phyloP scores from a whole-genome alignment of 2,888 invertebrate genomes.

The Scaptomyza flava region DNA sequence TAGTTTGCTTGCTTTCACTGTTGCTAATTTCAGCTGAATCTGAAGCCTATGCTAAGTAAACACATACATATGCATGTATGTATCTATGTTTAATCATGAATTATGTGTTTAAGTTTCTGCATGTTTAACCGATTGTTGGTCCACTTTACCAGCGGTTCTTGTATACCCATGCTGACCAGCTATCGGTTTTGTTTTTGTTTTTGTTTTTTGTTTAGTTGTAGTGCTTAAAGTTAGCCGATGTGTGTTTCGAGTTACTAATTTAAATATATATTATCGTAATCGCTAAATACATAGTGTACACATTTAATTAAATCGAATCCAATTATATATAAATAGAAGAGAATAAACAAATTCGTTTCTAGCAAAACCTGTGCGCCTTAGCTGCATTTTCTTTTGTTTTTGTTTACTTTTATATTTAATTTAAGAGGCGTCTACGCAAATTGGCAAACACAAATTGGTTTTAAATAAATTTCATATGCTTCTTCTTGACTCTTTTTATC shows the following conservation, averaged over 20 bases:
- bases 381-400: slow-evolving; percentile 5
- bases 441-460: slow-evolving; percentile 46
- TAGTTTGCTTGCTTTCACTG: slow-evolving; percentile 36
- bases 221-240: slow-evolving; percentile 56
- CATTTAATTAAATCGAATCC: slow-evolving; percentile 35
- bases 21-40: slow-evolving; percentile 32
- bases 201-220: slow-evolving; percentile 26
- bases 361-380: slow-evolving; percentile 80
- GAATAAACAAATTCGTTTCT: slow-evolving; percentile 83
- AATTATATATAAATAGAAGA: slow-evolving; percentile 42
- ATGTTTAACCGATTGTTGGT: slow-evolving; percentile 81
- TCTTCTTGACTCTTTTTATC: slow-evolving; percentile 56
- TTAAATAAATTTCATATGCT: slow-evolving; percentile 49
- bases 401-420: too few species aligned
- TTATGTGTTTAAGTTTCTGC: slow-evolving; percentile 28
- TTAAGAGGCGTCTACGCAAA: slow-evolving; percentile 23
- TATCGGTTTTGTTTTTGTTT: slow-evolving; percentile 55
- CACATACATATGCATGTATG: slow-evolving; percentile 5
- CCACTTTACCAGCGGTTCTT: slow-evolving; percentile 83
- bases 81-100: slow-evolving; percentile 18
- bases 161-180: slow-evolving; percentile 58
- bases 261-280: slow-evolving; percentile 30
- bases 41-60: slow-evolving; percentile 46
- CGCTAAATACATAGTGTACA: slow-evolving; percentile 37
- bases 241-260: slow-evolving; percentile 46